Percentiles rank a stretch among this genome's conserved stretches.
These are phyloP conservation scores for Diloba caeruleocephala DNA, from an alignment of 2,888 invertebrate species.

Conservation along the genomic window DNA sequence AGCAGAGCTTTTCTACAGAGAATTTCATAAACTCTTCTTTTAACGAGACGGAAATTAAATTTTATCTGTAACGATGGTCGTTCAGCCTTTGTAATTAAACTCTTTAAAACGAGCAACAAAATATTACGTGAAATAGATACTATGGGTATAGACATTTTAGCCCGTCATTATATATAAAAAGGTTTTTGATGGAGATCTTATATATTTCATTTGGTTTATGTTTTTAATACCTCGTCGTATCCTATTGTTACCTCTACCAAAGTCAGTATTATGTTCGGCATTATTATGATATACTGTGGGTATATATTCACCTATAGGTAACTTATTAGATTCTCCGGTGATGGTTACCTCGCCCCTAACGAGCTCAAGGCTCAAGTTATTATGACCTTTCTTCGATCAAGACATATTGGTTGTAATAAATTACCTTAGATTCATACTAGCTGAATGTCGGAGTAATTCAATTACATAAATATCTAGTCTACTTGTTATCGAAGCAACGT, in stretches of 20 bases:
- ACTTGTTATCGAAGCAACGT: conserved; percentile 24
- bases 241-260: neutral
- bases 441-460: conserved; percentile 33
- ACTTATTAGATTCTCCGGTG: conserved; percentile 24
- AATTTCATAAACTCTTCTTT: conserved; percentile 23
- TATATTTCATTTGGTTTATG: neutral
- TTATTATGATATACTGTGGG: too few relatives aligned
- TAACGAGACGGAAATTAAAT: conserved; percentile 32
- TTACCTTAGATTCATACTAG: conserved; percentile 33
- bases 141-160: neutral
- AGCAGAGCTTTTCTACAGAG: neutral
- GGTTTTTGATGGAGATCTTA: conserved; percentile 1
- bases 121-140: conserved; percentile 7
- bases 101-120: conserved; percentile 13
- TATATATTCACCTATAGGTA: neutral
- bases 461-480: conserved; percentile 43
- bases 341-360: conserved; percentile 30
- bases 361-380: conserved; percentile 35
- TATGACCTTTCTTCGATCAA: conserved; percentile 32
- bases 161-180: neutral
- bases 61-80: conserved; percentile 12
- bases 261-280: too few relatives aligned
- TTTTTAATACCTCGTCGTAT: neutral
- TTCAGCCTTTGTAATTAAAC: conserved; percentile 34
- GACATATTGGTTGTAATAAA: conserved; percentile 42